phyloP scores from a whole-genome alignment of 2,888 invertebrate genomes.

The Limenitis camilla region DNA sequence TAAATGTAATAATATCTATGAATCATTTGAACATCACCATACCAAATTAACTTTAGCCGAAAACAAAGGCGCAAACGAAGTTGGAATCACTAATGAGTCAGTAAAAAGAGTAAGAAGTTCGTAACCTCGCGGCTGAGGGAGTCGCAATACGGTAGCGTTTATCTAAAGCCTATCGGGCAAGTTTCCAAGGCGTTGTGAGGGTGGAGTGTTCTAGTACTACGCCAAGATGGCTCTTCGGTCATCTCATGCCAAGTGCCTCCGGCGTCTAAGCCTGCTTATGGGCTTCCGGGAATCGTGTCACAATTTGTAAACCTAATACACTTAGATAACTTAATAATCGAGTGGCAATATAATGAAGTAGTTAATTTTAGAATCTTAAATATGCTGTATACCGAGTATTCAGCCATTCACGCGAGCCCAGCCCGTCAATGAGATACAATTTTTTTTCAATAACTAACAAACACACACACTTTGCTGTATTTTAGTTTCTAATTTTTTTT shows the following conservation, averaged over 20 bases:
- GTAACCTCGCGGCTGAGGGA: conserved; percentile 14
- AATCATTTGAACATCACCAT: conserved; percentile 13
- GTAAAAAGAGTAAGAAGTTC: conserved; percentile 8
- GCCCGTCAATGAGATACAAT: too few relatives aligned
- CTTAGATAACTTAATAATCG: neutral
- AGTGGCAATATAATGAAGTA: neutral
- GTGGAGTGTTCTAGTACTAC: conserved; percentile 32
- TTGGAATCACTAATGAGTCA: conserved; percentile 18
- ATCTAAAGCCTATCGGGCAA: conserved; percentile 60
- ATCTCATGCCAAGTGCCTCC: conserved; percentile 45
- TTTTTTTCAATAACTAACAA: too few relatives aligned
- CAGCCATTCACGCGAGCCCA: too few relatives aligned
- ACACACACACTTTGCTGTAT: too few relatives aligned
- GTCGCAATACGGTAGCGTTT: conserved; percentile 50
- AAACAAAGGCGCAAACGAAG: conserved; percentile 8
- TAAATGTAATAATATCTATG: too few relatives aligned
- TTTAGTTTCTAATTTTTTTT: too few relatives aligned
- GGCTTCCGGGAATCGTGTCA: conserved; percentile 14
- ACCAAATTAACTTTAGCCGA: conserved; percentile 12
- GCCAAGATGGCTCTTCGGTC: conserved; percentile 44
- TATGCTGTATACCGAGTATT: too few relatives aligned
- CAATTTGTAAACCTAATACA: conserved; percentile 4
- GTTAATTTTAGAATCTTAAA: neutral
- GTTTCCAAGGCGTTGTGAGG: conserved; percentile 53
- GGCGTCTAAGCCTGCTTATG: conserved; percentile 26